A percentile compares a stretch with the other conserved stretches of the same genome.
Conservation (phyloP, 2,888 invertebrate genomes). For the Pedicia rivosa region DNA sequence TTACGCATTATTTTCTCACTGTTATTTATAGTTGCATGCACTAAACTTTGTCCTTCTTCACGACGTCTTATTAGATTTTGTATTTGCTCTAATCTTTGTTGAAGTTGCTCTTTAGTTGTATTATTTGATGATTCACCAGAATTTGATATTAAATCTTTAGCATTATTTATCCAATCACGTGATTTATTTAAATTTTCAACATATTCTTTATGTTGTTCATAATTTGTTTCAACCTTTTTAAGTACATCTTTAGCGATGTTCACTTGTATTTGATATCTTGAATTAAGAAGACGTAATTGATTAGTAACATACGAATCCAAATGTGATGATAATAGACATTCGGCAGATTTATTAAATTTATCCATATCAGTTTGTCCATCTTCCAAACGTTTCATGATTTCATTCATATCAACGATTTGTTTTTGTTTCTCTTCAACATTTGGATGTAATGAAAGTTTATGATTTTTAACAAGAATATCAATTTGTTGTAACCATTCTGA, state of each 20-base stretch:
- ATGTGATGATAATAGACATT: slow-evolving; percentile 62
- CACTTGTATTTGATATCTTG: slow-evolving; percentile 74
- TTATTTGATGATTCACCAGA: slow-evolving; percentile 65
- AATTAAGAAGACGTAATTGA: slow-evolving; percentile 71
- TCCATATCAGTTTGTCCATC: slow-evolving; percentile 72
- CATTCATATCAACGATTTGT: slow-evolving; percentile 67
- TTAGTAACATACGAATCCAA: slow-evolving; percentile 77
- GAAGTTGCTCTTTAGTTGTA: slow-evolving; percentile 68
- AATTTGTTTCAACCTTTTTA: slow-evolving; percentile 79
- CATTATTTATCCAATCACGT: slow-evolving; percentile 72
- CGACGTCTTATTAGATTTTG: slow-evolving; percentile 65
- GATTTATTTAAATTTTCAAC: slow-evolving; percentile 59
- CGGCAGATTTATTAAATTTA: slow-evolving; percentile 63
- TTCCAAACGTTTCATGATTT: slow-evolving; percentile 53
- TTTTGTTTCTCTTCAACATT: slow-evolving; percentile 69
- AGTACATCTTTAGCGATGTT: slow-evolving; percentile 80
- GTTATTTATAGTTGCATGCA: slow-evolving; percentile 74
- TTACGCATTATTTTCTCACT: slow-evolving; percentile 81
- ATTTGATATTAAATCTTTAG: slow-evolving; percentile 63
- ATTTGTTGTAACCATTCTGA: slow-evolving; percentile 89
- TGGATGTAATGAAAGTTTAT: slow-evolving; percentile 67
- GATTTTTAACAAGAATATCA: slow-evolving; percentile 78
- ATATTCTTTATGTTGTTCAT: slow-evolving; percentile 71
- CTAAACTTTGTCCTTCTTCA: slow-evolving; percentile 74
- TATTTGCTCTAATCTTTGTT: slow-evolving; percentile 59